Evolutionary conservation across 64 coral and sea anemone species (phyloP).

Genomic region (Stichodactyla mertensii): DNA sequence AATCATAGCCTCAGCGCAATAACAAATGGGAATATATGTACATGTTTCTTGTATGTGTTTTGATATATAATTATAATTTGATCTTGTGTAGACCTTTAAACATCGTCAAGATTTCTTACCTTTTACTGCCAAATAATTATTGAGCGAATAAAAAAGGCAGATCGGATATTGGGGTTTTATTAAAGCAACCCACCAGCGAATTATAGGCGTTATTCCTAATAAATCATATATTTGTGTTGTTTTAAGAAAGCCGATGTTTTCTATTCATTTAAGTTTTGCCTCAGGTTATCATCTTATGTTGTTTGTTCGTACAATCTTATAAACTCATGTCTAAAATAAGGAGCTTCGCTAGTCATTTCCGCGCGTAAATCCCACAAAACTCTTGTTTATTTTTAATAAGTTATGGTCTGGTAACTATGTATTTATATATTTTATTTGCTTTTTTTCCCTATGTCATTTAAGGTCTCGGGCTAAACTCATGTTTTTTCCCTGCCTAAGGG

Average conservation of each 20-base stretch:
- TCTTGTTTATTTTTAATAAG: conserved; percentile 16
- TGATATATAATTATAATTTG: not conserved
- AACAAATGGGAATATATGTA: not conserved
- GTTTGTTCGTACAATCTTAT: not conserved
- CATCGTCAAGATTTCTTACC: not conserved
- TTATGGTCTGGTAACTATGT: not conserved
- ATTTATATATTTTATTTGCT: not conserved
- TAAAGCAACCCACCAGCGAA: not conserved
- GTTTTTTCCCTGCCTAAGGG: no score
- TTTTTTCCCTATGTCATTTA: not conserved
- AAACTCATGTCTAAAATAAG: not conserved
- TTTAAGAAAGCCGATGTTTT: not conserved
- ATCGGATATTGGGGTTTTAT: not conserved
- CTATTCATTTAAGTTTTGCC: not conserved
- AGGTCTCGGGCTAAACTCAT: not conserved
- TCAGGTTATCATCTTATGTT: not conserved
- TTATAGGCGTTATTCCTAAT: not conserved
- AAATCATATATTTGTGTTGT: not conserved
- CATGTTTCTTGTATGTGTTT: not conserved
- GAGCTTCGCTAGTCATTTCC: not conserved
- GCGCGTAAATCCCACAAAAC: not conserved
- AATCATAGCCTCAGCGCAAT: not conserved
- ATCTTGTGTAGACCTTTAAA: not conserved
- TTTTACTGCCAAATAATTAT: not conserved
- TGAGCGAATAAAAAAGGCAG: not conserved